Evolutionary conservation across 2,888 invertebrate species (phyloP).

Genomic region (Latheticus oryzae): DNA sequence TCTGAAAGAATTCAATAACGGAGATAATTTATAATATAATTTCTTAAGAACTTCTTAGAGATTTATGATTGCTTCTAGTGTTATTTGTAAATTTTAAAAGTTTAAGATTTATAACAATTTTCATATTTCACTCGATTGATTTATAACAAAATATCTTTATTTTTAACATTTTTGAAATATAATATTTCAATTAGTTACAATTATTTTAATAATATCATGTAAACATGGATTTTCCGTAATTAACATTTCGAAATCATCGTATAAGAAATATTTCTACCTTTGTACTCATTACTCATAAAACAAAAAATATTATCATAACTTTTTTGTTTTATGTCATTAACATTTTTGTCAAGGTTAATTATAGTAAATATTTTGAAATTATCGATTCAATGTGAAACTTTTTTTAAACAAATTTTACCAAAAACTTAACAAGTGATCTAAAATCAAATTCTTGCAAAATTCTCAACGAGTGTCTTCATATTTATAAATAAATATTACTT

Average conservation of each 20-base stretch:
- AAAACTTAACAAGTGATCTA: too few species aligned
- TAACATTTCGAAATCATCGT: background rate
- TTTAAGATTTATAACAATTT: too few species aligned
- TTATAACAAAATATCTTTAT: too few species aligned
- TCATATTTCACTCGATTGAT: too few species aligned
- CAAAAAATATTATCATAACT: constrained; percentile 8
- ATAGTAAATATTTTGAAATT: constrained; percentile 15
- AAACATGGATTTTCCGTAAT: constrained; percentile 11
- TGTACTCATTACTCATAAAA: constrained; percentile 8
- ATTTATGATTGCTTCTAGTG: too few species aligned
- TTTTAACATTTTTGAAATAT: too few species aligned
- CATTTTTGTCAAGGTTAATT: constrained; percentile 24
- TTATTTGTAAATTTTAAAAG: too few species aligned
- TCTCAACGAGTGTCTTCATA: constrained; percentile 36
- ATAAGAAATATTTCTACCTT: constrained; percentile 1
- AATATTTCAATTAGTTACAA: constrained; percentile 2
- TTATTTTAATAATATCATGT: background rate
- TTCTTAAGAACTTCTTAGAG: too few species aligned
- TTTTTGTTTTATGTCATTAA: constrained; percentile 17
- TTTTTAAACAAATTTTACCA: background rate
- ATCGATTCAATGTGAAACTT: background rate
- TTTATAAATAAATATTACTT: constrained; percentile 42
- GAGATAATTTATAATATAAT: too few species aligned
- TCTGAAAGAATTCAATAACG: too few species aligned
- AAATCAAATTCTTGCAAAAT: constrained; percentile 24